Evolutionary conservation across 1,140 invertebrate genomes (phyloP).

Genomic region (Cheumatopsyche charites): DNA sequence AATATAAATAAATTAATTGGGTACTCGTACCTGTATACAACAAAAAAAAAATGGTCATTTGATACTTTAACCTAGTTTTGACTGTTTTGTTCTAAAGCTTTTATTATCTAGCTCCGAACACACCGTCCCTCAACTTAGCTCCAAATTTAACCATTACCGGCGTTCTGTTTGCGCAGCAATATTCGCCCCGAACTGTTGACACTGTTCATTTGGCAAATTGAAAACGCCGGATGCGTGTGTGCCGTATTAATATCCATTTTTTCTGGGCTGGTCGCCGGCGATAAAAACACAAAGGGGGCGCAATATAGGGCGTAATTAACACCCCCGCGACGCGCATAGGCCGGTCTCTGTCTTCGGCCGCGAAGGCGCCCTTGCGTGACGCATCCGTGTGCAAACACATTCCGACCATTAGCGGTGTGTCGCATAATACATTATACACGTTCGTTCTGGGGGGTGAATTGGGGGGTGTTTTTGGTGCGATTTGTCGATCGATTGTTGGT

Average conservation of each 20-base stretch:
- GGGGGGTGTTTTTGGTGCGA: no score
- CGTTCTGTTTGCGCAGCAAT: slow-evolving; percentile 42
- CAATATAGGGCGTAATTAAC: slow-evolving; percentile 27
- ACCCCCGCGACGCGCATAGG: background rate
- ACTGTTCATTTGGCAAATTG: slow-evolving; percentile 43
- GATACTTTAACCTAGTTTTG: no score
- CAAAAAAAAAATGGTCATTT: no score
- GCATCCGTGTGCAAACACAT: slow-evolving; percentile 22
- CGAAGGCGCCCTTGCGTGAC: slow-evolving; percentile 1
- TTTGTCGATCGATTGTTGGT: no score
- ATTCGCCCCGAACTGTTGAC: slow-evolving; percentile 43
- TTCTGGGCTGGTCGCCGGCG: background rate
- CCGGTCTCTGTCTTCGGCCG: background rate
- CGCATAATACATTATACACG: no score
- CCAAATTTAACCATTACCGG: slow-evolving; percentile 46
- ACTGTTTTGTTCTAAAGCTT: no score
- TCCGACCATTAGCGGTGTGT: slow-evolving; percentile 4
- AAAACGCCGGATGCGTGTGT: slow-evolving; percentile 31
- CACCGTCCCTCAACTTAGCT: slow-evolving; percentile 28
- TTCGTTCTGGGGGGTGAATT: no score
- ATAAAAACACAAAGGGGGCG: slow-evolving; percentile 19
- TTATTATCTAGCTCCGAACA: slow-evolving; percentile 32
- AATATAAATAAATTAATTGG: no score
- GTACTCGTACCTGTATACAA: no score
- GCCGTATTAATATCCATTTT: background rate